Percentiles rank a stretch among this genome's conserved stretches.
phyloP scores from a whole-genome alignment of 1,140 invertebrate species.

The Diuraphis noxia region DNA sequence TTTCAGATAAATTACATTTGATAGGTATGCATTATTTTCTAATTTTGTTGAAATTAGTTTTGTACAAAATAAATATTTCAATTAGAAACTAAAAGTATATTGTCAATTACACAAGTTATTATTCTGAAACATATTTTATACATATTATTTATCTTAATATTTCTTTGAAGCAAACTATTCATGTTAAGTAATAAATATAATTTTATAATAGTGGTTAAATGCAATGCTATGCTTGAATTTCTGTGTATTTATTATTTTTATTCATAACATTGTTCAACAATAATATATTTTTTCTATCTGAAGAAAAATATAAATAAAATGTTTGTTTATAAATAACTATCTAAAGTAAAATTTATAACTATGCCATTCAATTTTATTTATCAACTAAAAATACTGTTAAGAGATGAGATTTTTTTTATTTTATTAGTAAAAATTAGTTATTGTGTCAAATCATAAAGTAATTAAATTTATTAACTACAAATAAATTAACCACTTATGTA shows the following conservation, averaged over 20 bases:
- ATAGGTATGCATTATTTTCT: background rate
- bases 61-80: background rate
- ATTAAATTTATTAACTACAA: background rate
- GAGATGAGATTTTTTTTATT: background rate
- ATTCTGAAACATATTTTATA: constrained; percentile 19
- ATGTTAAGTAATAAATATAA: background rate
- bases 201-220: background rate
- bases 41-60: background rate
- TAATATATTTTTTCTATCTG: background rate
- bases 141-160: constrained; percentile 14
- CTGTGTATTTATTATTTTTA: background rate
- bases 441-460: background rate
- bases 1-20: background rate
- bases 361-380: background rate
- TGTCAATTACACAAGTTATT: background rate
- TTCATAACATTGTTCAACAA: background rate
- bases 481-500: background rate
- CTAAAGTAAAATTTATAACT: background rate
- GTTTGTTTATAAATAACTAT: background rate
- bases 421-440: background rate
- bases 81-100: background rate
- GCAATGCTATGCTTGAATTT: background rate
- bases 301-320: background rate
- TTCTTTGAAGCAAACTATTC: background rate
- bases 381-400: background rate